These are phyloP conservation scores for Aplochiton taeniatus DNA, from an alignment of 2,797 vertebrate genomes.

Conservation along the genomic window DNA sequence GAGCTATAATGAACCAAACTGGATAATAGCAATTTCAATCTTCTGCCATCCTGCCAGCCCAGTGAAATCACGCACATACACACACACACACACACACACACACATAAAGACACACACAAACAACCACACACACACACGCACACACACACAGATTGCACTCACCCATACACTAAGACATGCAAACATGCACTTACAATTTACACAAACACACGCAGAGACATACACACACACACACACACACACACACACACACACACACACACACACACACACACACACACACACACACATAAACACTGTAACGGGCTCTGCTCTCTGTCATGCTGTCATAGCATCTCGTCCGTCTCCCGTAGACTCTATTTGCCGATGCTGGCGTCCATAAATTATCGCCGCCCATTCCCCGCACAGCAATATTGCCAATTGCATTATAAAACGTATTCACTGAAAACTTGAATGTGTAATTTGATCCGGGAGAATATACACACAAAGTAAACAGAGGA, in stretches of 20 bases:
- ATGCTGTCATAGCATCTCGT: slow-evolving; percentile 52
- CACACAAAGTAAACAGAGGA: slow-evolving; percentile 21
- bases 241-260: slow-evolving; percentile 18
- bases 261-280: slow-evolving; percentile 20
- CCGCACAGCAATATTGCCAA: slow-evolving; percentile 32
- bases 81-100: not conserved
- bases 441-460: slow-evolving; percentile 28
- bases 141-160: not conserved
- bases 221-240: slow-evolving; percentile 15
- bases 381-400: slow-evolving; percentile 48
- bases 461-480: slow-evolving; percentile 33
- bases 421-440: slow-evolving; percentile 40
- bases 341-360: slow-evolving; percentile 45
- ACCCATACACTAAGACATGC: not conserved
- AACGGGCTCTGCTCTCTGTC: slow-evolving; percentile 40
- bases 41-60: not conserved
- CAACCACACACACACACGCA: not conserved
- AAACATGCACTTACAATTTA: not conserved
- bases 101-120: not conserved
- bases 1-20: not conserved
- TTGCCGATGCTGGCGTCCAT: slow-evolving; percentile 57
- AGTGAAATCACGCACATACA: not conserved
- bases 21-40: not conserved
- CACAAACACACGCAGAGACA: slow-evolving; percentile 3
- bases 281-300: slow-evolving; percentile 22